Evolutionary conservation across 2,888 invertebrate species (phyloP), one percentile per base, ranked within the genome.

Genomic region (Diplolepis rosae): DNA sequence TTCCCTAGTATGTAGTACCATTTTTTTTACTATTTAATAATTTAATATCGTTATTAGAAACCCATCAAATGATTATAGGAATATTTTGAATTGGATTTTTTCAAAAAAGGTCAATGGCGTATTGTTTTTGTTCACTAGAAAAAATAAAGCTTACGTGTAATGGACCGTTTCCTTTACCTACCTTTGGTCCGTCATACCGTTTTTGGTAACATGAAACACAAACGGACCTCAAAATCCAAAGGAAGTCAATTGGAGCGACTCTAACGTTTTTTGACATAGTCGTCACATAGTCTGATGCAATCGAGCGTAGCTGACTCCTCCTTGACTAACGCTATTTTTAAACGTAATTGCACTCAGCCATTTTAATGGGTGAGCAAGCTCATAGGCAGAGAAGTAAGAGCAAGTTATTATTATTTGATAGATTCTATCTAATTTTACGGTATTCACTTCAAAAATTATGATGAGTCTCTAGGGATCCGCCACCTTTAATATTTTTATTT

Each of bases 291-390:
- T 83, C 84, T 87, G 87, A 85, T 84, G 87, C 87, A 87, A 87
- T 85, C 81, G 84, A 84, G 83, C 81, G 80, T 82, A 82, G 84
- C 83, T 78, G 80, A 81, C 81, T 82, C 77, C 72, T 74, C 76
- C 79, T 81, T 79, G 78, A 76, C 79, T 75, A 78, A 77, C 75
- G 85, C 86, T 87, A 88, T 88, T 88, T 87, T 87, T 87, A 86
- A 87, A 84, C 84, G 82, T 85, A 87, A 87, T 88, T 88, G 86
- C 86, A 84, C 72, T 80, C 82, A 81, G 79, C 81, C 80, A 82
- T 85, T 86, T 87, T 86, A 87, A 86, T 87, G 83, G 85, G 81
- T 82, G 82, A 82, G 80, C 83, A 77, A 77, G 80, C 81, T 80
- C 79, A 83, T 80, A 79, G 79, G 80, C 74, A 75, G 73, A 69